Evolutionary conservation across 2,797 vertebrate genomes (phyloP).

Genomic region (Macropus fuliginosus): DNA sequence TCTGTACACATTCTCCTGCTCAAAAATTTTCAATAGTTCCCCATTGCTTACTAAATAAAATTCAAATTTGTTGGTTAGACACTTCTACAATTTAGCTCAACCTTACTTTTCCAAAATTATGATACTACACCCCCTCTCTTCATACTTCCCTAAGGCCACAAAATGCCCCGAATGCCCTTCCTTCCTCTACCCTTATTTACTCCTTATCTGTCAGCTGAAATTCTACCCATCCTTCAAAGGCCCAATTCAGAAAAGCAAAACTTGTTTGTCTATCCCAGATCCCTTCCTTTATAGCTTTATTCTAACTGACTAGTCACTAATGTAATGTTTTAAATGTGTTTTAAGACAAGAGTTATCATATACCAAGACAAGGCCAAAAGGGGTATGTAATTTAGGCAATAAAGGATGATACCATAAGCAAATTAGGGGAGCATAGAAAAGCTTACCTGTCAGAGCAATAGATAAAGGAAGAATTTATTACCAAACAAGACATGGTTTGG

Average conservation of each 20-base stretch:
- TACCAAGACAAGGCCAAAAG: background rate
- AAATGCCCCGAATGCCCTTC: background rate
- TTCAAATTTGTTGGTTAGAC: background rate
- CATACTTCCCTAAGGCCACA: background rate
- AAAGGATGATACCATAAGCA: background rate
- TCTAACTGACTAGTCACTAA: conserved; percentile 32
- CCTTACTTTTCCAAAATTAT: background rate
- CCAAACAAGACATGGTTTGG: conserved; percentile 62
- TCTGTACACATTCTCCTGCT: background rate
- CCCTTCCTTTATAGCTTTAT: conserved; percentile 31
- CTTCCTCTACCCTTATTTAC: background rate
- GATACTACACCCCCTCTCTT: background rate
- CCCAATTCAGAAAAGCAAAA: conserved; percentile 20
- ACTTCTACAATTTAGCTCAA: background rate
- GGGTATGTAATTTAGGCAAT: background rate
- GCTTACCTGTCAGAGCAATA: background rate
- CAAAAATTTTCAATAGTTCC: background rate
- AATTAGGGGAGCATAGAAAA: background rate
- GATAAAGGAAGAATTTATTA: background rate
- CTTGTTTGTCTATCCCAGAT: background rate
- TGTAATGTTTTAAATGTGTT: conserved; percentile 66
- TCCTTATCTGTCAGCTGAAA: background rate
- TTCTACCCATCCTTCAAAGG: background rate
- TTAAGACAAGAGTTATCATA: conserved; percentile 49
- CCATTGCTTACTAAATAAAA: background rate